Percentiles rank a stretch among this genome's conserved stretches.
phyloP scores from a whole-genome alignment of 2,888 invertebrate genomes.

The Andrena haemorrhoa region DNA sequence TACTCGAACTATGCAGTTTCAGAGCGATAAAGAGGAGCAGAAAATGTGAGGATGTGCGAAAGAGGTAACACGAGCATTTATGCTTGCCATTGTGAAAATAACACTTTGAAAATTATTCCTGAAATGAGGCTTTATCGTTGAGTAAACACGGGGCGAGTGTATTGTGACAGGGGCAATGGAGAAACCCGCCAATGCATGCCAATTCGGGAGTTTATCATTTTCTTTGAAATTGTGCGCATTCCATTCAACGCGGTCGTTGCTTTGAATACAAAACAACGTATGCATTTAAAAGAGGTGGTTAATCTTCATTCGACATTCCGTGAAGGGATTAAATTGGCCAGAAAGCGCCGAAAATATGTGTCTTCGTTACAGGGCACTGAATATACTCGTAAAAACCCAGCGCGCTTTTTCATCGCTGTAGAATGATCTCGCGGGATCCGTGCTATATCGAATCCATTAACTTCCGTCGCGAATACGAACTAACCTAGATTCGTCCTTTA shows the following conservation, averaged over 20 bases:
- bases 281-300: constrained; percentile 73
- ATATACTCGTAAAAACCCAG: background rate
- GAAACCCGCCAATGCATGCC: background rate
- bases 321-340: constrained; percentile 66
- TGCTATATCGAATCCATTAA: constrained; percentile 43
- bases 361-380: constrained; percentile 9
- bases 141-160: constrained; percentile 15
- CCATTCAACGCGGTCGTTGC: constrained; percentile 39
- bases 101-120: constrained; percentile 36
- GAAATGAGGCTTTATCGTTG: constrained; percentile 31
- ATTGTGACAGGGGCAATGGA: constrained; percentile 17
- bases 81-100: constrained; percentile 23
- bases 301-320: constrained; percentile 66
- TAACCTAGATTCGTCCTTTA: background rate
- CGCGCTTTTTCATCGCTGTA: constrained; percentile 41
- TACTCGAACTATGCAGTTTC: background rate
- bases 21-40: background rate
- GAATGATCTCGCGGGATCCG: constrained; percentile 48
- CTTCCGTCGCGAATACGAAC: constrained; percentile 13
- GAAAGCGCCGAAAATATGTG: constrained; percentile 50
- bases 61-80: constrained; percentile 9
- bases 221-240: constrained; percentile 57
- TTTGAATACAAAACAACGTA: constrained; percentile 70
- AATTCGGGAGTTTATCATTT: constrained; percentile 61
- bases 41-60: background rate